Evolutionary conservation across 1,140 invertebrate genomes (phyloP).

Genomic region (Carcinoscorpius rotundicauda): DNA sequence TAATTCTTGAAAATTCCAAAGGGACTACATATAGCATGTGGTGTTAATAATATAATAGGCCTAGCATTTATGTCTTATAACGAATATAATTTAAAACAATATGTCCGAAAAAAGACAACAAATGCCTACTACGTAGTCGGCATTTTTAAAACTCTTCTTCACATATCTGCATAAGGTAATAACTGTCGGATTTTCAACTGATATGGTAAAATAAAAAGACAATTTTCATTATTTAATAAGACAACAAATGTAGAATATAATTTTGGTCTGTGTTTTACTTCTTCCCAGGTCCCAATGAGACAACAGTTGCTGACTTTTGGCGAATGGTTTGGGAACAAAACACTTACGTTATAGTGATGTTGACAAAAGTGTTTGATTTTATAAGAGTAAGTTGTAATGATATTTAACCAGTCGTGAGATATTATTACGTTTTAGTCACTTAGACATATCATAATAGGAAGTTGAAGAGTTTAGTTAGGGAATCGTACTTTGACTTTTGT

Average conservation of each 20-base stretch:
- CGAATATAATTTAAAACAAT: no score
- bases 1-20: no score
- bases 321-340: constrained; percentile 95
- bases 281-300: constrained; percentile 53
- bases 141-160: no score
- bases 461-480: background rate
- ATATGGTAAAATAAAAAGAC: background rate
- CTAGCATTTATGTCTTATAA: no score
- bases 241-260: background rate
- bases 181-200: no score
- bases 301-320: constrained; percentile 85
- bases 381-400: constrained; percentile 47
- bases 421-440: background rate
- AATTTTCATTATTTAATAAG: background rate
- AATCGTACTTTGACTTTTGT: background rate
- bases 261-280: background rate
- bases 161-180: no score
- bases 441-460: background rate
- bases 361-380: constrained; percentile 88
- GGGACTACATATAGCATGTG: no score
- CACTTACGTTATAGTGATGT: constrained; percentile 72
- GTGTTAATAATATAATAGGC: no score
- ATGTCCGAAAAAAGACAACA: no score
- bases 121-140: no score
- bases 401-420: background rate